phyloP scores from a whole-genome alignment of 2,797 vertebrate genomes.

The Anabacerthia variegaticeps region DNA sequence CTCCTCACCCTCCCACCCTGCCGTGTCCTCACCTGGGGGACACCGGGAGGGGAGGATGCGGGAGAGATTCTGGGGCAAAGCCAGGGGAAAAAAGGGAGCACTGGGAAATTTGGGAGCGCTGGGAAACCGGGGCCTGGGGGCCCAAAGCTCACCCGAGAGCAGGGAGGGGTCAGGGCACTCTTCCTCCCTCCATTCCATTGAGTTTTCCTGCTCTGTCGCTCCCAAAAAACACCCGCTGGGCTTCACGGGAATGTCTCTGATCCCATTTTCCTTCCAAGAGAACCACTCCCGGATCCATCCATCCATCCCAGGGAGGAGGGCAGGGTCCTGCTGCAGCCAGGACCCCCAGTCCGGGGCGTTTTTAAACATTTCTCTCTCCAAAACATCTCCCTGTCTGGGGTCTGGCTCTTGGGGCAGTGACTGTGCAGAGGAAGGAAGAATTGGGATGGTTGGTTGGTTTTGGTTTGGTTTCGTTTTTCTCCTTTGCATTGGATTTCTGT shows the following conservation, averaged over 20 bases:
- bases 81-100: neutral
- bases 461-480: neutral
- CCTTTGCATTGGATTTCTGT: slow-evolving; percentile 46
- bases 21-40: neutral
- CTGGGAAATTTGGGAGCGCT: neutral
- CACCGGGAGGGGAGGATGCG: neutral
- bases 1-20: neutral
- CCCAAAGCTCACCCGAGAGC: neutral
- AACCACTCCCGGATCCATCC: neutral
- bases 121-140: neutral
- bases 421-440: slow-evolving; percentile 60
- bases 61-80: neutral
- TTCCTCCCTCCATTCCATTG: neutral
- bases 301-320: neutral
- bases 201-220: neutral
- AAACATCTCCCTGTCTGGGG: neutral
- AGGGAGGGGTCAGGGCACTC: neutral
- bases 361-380: neutral
- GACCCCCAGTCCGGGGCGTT: neutral
- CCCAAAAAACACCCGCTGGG: neutral
- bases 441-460: neutral
- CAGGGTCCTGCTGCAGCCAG: neutral
- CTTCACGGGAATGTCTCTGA: neutral
- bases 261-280: neutral
- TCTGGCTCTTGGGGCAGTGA: slow-evolving; percentile 79